Percentiles rank a stretch among this genome's conserved stretches.
Conservation (phyloP, 2,113 vertebrate genomes). For the Poeciliopsis occidentalis region DNA sequence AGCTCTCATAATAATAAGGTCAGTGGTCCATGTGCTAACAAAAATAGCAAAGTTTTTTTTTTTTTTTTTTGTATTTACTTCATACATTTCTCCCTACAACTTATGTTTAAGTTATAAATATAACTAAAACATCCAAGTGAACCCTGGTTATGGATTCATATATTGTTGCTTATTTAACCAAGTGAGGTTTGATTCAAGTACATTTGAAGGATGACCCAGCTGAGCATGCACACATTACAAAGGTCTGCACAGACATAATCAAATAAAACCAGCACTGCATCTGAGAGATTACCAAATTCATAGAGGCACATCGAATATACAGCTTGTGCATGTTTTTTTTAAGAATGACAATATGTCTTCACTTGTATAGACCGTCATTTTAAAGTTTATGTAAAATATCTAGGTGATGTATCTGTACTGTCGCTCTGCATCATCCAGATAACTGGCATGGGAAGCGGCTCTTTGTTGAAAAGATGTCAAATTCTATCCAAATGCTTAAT, state of each 20-base stretch:
- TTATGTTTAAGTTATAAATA: no score
- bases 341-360: conserved; percentile 44
- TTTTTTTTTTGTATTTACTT: no score
- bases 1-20: no score
- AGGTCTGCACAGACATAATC: background rate
- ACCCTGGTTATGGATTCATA: background rate
- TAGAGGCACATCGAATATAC: conserved; percentile 13
- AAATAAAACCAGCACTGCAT: conserved; percentile 4
- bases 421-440: conserved; percentile 28
- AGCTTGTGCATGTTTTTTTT: conserved; percentile 35
- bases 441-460: conserved; percentile 27
- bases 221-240: background rate
- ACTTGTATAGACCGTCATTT: conserved; percentile 46
- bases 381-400: conserved; percentile 46
- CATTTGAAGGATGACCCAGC: background rate
- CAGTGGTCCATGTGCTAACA: no score
- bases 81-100: no score
- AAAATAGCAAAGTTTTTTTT: no score
- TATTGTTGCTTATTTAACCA: background rate
- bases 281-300: conserved; percentile 27
- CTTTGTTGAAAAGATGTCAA: conserved; percentile 28
- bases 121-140: background rate
- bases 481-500: conserved; percentile 12
- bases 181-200: background rate
- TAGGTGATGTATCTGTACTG: conserved; percentile 38